A percentile compares a stretch with the other conserved stretches of the same genome.
These are phyloP conservation scores for Mythimna ferrago DNA, from an alignment of 2,888 invertebrate species.

Conservation along the genomic window DNA sequence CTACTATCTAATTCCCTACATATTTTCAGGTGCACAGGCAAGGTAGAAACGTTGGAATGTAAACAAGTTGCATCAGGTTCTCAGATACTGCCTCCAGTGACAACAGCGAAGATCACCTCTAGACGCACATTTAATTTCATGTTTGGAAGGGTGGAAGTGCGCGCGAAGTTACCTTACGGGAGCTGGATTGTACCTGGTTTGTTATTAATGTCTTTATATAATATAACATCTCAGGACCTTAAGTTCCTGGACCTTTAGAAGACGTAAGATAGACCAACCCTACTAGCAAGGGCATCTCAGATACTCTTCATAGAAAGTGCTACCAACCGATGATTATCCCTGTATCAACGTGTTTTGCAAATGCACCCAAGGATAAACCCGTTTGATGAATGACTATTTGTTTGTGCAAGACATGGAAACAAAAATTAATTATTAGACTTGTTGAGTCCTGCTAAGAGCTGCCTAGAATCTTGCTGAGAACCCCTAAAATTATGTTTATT, in stretches of 20 bases:
- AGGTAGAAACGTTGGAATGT: constrained; percentile 85
- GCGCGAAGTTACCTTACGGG: constrained; percentile 93
- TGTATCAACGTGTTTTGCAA: too few relatives aligned
- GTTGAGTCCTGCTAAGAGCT: neutral
- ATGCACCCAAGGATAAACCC: too few relatives aligned
- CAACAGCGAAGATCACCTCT: constrained; percentile 92
- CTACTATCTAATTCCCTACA: neutral
- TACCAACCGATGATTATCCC: too few relatives aligned
- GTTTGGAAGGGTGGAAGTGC: constrained; percentile 93
- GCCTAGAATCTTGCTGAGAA: neutral
- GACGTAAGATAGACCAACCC: neutral
- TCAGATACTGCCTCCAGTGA: constrained; percentile 93
- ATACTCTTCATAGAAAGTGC: neutral
- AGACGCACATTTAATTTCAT: constrained; percentile 92
- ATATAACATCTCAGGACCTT: neutral
- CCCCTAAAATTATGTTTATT: neutral
- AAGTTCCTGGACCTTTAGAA: neutral
- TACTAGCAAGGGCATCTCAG: neutral
- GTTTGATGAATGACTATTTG: too few relatives aligned
- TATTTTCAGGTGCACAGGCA: constrained; percentile 87
- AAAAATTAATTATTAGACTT: neutral
- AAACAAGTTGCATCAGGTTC: constrained; percentile 83
- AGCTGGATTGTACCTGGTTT: constrained; percentile 95
- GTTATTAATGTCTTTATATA: neutral
- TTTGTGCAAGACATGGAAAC: too few relatives aligned